These are phyloP conservation scores for Brachionus rubens DNA, from an alignment of 1,140 invertebrate species.

Conservation along the genomic window DNA sequence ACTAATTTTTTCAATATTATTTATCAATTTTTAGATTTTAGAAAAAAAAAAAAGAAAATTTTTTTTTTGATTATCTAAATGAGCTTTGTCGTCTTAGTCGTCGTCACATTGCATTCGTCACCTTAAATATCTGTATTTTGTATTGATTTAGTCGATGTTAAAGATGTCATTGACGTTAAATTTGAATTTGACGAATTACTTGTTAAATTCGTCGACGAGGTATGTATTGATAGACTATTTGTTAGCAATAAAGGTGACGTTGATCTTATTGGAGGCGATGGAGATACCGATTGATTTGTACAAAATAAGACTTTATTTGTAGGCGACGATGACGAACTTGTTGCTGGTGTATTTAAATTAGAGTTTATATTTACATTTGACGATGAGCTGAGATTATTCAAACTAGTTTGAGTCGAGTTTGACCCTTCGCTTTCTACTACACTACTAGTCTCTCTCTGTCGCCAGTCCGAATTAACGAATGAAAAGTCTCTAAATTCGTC, in stretches of 20 bases:
- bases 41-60: no score
- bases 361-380: not conserved
- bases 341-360: not conserved
- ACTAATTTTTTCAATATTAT: no score
- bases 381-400: not conserved
- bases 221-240: constrained; percentile 3
- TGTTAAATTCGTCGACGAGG: constrained; percentile 24
- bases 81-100: no score
- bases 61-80: no score
- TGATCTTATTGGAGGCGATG: constrained; percentile 17
- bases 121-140: constrained; percentile 41
- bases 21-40: no score
- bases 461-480: constrained; percentile 84
- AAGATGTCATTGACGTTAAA: not conserved
- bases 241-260: not conserved
- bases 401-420: not conserved
- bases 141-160: not conserved
- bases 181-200: constrained; percentile 28
- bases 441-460: constrained; percentile 48
- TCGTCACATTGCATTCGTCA: no score
- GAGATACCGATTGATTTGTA: not conserved
- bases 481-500: constrained; percentile 96
- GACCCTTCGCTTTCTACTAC: not conserved
- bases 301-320: not conserved
- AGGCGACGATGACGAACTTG: not conserved